Percentiles rank a stretch among this genome's conserved stretches.
Evolutionary conservation across 1,140 invertebrate genomes (phyloP).

Genomic region (Danaus plexippus): DNA sequence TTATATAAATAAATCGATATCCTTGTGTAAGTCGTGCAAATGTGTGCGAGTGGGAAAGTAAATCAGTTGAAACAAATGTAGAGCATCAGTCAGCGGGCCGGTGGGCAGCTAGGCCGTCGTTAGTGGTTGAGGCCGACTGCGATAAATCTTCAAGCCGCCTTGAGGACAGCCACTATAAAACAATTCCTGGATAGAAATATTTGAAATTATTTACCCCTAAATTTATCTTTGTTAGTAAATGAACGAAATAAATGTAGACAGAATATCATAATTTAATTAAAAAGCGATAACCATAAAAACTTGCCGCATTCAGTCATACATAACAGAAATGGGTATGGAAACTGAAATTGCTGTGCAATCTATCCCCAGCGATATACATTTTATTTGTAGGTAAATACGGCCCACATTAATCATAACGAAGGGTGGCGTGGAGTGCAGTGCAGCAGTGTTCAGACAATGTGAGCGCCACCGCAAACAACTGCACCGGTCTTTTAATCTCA

Average conservation of each 20-base stretch:
- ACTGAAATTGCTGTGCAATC: slow-evolving; percentile 43
- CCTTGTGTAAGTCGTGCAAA: slow-evolving; percentile 9
- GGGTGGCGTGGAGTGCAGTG: slow-evolving; percentile 32
- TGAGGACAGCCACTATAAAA: slow-evolving; percentile 49
- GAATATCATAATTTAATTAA: not conserved
- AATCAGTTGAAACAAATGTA: slow-evolving; percentile 68
- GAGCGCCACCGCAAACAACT: slow-evolving; percentile 39
- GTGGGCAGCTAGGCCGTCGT: slow-evolving; percentile 44
- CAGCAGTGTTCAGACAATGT: slow-evolving; percentile 34
- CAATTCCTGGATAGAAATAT: slow-evolving; percentile 36
- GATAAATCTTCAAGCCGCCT: slow-evolving; percentile 37
- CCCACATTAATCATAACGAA: slow-evolving; percentile 47
- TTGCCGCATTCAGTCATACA: slow-evolving; percentile 38
- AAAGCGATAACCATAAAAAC: slow-evolving; percentile 24
- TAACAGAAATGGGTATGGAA: slow-evolving; percentile 50
- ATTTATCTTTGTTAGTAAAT: too few relatives aligned
- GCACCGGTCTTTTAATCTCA: slow-evolving; percentile 49
- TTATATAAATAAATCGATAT: not conserved
- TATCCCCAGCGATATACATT: slow-evolving; percentile 26
- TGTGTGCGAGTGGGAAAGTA: slow-evolving; percentile 40
- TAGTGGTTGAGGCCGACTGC: slow-evolving; percentile 51
- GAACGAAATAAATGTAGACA: too few relatives aligned
- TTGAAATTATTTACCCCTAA: slow-evolving; percentile 20
- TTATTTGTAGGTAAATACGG: slow-evolving; percentile 40
- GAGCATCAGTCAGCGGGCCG: slow-evolving; percentile 54